Percentiles rank a stretch among this genome's conserved stretches.
These are phyloP conservation scores for Brachyptera putata DNA, from an alignment of 2,888 invertebrate genomes.

Conservation along the genomic window DNA sequence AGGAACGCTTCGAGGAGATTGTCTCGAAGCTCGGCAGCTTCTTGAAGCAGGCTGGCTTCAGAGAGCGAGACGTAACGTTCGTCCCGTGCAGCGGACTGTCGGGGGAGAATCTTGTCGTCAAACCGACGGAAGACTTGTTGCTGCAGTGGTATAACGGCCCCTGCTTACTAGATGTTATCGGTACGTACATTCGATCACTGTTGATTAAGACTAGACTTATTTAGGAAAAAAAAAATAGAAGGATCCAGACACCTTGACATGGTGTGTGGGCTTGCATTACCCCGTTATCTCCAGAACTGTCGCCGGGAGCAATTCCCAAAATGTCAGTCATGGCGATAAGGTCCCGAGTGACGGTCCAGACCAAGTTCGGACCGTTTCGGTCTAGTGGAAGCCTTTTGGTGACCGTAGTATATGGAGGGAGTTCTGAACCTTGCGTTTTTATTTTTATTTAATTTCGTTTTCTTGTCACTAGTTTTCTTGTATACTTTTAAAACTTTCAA, in stretches of 20 bases:
- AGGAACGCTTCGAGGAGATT: conserved; percentile 87
- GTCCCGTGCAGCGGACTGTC: conserved; percentile 96
- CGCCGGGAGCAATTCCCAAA: background rate
- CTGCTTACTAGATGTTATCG: conserved; percentile 78
- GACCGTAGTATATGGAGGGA: too few species aligned
- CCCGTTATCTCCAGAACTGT: too few species aligned
- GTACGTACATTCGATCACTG: conserved; percentile 43
- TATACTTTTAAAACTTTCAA: too few species aligned
- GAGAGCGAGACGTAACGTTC: conserved; percentile 79
- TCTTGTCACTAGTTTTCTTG: too few species aligned
- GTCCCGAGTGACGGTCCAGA: too few species aligned
- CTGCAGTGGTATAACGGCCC: conserved; percentile 74
- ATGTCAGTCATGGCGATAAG: too few species aligned
- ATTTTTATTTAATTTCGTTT: too few species aligned
- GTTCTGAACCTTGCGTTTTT: too few species aligned
- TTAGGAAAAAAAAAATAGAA: background rate
- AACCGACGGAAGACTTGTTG: conserved; percentile 60
- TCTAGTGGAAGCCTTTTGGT: too few species aligned
- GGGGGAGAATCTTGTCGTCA: conserved; percentile 82
- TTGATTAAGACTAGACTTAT: too few species aligned
- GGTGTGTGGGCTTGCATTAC: too few species aligned
- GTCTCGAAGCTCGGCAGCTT: conserved; percentile 73
- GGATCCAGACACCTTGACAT: background rate
- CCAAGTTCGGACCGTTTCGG: too few species aligned
- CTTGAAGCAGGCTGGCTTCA: conserved; percentile 87